These are phyloP conservation scores for Ficedula albicollis DNA, from an alignment of 2,797 vertebrate species.

Conservation along the genomic window DNA sequence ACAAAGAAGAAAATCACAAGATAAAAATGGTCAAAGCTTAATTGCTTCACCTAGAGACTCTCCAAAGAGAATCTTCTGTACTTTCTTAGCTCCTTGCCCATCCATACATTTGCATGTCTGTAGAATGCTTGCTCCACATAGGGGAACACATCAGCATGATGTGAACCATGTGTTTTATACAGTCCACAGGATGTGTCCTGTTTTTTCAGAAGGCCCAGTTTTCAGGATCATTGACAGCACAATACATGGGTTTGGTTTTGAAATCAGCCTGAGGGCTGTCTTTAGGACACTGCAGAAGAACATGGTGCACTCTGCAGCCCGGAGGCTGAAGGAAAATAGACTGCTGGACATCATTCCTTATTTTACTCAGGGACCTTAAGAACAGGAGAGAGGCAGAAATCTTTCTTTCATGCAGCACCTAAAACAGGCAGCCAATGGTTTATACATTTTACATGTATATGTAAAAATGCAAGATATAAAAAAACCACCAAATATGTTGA, in stretches of 20 bases:
- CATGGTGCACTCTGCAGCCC: neutral
- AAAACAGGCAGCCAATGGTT: neutral
- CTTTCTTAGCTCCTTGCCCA: neutral
- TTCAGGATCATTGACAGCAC: neutral
- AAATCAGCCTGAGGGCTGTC: neutral
- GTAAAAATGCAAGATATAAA: neutral
- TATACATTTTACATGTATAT: neutral
- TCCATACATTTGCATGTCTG: neutral
- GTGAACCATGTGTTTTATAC: neutral
- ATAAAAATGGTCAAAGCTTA: neutral
- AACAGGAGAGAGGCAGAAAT: neutral
- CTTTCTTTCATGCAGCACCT: neutral
- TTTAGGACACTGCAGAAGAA: neutral
- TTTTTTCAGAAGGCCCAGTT: neutral
- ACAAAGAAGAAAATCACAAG: neutral
- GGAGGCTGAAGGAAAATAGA: neutral
- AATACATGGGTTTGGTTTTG: neutral
- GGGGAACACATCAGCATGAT: neutral
- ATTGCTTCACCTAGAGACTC: neutral
- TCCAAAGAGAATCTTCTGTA: neutral
- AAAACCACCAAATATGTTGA: fast-evolving
- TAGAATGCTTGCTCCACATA: neutral
- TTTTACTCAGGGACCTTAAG: neutral
- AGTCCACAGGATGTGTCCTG: neutral
- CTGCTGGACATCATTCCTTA: neutral